phyloP scores from a whole-genome alignment of 1,140 invertebrate species.

The Philotrypesis tridentata region DNA sequence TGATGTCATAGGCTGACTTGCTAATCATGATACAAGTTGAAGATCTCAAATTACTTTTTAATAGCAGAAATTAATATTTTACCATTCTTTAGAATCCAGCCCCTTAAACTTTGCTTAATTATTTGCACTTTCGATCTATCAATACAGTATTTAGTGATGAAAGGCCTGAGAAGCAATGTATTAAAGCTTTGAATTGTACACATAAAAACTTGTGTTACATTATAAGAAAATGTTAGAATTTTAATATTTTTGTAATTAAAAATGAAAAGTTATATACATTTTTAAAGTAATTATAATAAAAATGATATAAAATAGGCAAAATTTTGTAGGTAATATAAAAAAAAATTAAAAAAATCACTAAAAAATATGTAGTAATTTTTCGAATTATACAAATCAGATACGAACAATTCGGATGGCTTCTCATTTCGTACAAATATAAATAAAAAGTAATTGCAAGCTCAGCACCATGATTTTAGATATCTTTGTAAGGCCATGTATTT shows the following conservation, averaged over 20 bases:
- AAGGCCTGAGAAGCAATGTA: conserved; percentile 14
- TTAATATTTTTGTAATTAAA: conserved; percentile 41
- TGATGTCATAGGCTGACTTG: too few species aligned
- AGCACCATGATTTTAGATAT: conserved; percentile 58
- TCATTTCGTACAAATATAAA: conserved; percentile 27
- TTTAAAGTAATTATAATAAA: background rate
- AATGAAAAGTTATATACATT: background rate
- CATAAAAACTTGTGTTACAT: conserved; percentile 3
- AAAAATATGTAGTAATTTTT: background rate
- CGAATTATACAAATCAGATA: background rate
- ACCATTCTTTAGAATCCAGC: too few species aligned
- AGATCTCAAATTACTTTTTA: too few species aligned
- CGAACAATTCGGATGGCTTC: conserved; percentile 28
- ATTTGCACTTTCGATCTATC: background rate
- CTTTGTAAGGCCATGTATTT: conserved; percentile 67
- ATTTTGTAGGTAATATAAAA: background rate
- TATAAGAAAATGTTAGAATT: conserved; percentile 17
- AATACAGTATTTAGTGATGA: background rate
- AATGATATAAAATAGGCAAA: background rate
- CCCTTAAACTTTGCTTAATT: too few species aligned
- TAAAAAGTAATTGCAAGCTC: conserved; percentile 31
- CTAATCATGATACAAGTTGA: too few species aligned
- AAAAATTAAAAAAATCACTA: background rate
- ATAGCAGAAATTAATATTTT: too few species aligned
- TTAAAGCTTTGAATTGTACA: conserved; percentile 18